Evolutionary conservation across 2,888 invertebrate genomes (phyloP), one percentile per base, ranked within the genome.

Genomic region (Acronicta leporina): DNA sequence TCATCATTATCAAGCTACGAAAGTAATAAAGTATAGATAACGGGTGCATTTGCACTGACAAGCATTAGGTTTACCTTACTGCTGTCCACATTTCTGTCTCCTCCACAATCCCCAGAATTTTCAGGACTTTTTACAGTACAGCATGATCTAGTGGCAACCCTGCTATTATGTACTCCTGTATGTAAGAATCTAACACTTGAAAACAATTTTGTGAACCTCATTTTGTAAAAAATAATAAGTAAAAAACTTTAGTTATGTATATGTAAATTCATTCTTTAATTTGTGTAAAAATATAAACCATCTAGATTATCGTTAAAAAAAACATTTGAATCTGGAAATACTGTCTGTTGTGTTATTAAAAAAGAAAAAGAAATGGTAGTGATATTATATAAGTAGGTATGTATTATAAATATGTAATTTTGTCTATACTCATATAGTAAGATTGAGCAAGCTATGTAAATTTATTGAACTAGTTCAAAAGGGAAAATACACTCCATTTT

Each of bases 171-270:
- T 48, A 62, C 16, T 33, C 72, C 68, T 20, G 63, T 78, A 16
- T 61, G 46, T n/a, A 82, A 59, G 50, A 78, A 63, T 69, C 68
- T 83, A 15, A 64, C 72, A 87, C 84, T 83, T 35, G 72, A 76
- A 75, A 88, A 78, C 68, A 92, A 91, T 90, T 92, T 92, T 53
- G 83, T 76, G 75, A 87, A 82, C 60, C 71, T 82, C 94, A 93
- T 93, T 73, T 60, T 86, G 45, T 45, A 35, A 8, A 79, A 83
- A 84, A 87, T 81, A 73, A 73, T 61, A 72, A 77, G 63, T 61
- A 68, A 68, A 67, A 75, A 64, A 51, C 54, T 63, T 44, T 46
- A 40, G 57, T 73, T 72, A 11, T 3, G 33, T 33, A 53, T 72
- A 11, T 3, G 33, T 33, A 53, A 68, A 65, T 56, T 41, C 54